These are phyloP conservation scores for Chelon auratus DNA, from an alignment of 2,797 vertebrate genomes.

Conservation along the genomic window DNA sequence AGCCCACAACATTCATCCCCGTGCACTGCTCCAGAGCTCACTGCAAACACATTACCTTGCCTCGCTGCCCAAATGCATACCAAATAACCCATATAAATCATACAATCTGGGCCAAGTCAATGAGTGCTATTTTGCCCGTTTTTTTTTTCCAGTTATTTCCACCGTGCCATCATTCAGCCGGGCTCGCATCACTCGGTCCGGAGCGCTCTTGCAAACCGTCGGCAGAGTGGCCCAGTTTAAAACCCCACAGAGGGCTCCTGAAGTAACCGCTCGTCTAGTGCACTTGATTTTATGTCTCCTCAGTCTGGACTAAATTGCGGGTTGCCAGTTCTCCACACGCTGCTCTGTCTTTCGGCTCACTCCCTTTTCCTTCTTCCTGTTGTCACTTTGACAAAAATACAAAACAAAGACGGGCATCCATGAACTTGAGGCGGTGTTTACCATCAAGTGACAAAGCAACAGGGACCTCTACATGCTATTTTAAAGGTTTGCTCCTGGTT, in stretches of 20 bases:
- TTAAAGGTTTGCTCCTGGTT: conserved; percentile 32
- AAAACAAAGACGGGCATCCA: conserved; percentile 56
- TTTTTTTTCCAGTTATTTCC: conserved; percentile 70
- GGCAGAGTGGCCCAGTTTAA: conserved; percentile 77
- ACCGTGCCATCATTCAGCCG: conserved; percentile 70
- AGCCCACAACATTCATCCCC: conserved; percentile 60
- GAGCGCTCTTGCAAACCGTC: conserved; percentile 45
- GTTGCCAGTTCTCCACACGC: conserved; percentile 58
- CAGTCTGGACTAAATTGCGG: conserved; percentile 71
- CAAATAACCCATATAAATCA: conserved; percentile 84
- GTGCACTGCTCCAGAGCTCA: conserved; percentile 65
- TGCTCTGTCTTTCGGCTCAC: conserved; percentile 39
- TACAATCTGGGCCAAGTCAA: conserved; percentile 82
- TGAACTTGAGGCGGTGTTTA: conserved; percentile 59
- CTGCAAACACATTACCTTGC: conserved; percentile 80
- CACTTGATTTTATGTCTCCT: conserved; percentile 67
- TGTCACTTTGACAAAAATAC: conserved; percentile 50
- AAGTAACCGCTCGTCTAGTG: conserved; percentile 70
- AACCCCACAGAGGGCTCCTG: conserved; percentile 66
- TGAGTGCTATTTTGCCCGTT: conserved; percentile 70
- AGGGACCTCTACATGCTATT: conserved; percentile 48
- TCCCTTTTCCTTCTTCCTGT: conserved; percentile 40
- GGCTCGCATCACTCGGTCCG: conserved; percentile 68
- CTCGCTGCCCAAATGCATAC: conserved; percentile 77
- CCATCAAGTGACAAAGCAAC: conserved; percentile 18